These are phyloP conservation scores for Chloropsis hardwickii DNA, from an alignment of 2,113 vertebrate species.

Conservation along the genomic window DNA sequence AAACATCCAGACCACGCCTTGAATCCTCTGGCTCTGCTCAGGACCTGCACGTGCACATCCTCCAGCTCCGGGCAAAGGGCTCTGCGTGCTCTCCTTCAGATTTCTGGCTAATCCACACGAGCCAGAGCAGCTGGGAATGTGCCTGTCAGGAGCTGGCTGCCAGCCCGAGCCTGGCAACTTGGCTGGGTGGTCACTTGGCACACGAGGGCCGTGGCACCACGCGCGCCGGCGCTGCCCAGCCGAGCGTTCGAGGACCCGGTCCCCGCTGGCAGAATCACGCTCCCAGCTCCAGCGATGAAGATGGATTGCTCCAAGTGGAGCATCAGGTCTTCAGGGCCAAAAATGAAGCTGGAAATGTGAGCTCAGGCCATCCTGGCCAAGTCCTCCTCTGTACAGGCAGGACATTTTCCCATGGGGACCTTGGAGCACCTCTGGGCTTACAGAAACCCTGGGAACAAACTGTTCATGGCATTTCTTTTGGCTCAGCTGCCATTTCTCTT, in stretches of 20 bases:
- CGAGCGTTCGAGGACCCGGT: neutral
- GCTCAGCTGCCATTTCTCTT: neutral
- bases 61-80: neutral
- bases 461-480: neutral
- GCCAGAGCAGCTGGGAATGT: neutral
- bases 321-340: neutral
- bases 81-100: neutral
- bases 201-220: neutral
- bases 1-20: neutral
- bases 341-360: neutral
- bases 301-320: constrained; percentile 13
- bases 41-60: accelerated
- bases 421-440: neutral
- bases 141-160: neutral
- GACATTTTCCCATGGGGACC: accelerated
- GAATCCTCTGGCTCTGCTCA: accelerated
- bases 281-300: constrained; percentile 8
- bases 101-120: neutral
- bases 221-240: neutral
- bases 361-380: neutral
- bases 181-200: constrained; percentile 1
- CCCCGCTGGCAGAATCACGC: constrained; percentile 23
- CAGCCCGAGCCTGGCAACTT: neutral
- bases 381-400: neutral
- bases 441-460: neutral